Evolutionary conservation across 2,113 vertebrate species (phyloP), one percentile per base, ranked within the genome.

Genomic region (Chelonoidis abingdonii): DNA sequence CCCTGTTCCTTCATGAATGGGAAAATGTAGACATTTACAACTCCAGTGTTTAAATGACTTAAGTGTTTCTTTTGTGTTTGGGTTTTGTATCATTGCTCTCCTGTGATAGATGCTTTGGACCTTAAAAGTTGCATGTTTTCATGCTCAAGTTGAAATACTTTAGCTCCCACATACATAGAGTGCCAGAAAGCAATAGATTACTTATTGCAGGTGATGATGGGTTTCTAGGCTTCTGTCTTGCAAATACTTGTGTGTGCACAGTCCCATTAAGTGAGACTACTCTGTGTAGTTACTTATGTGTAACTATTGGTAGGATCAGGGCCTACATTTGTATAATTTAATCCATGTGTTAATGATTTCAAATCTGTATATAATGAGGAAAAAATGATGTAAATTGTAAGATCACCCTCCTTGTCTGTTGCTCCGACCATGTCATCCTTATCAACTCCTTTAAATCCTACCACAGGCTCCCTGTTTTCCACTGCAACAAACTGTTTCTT

Each of bases 31-130:
- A 90, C 24, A 69, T 84, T 86, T 72, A 78, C 88, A 53, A 56
- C 17, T 19, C 53, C 38, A 14, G 31, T 78, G 13, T 79, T 87
- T 38, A 6, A 54, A 50, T 81, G 47, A 79, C 29, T 54, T 25
- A 76, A 80, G 35, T 35, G 41, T 89, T 94, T 90, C 90, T 92
- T 95, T 90, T 90, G 11, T 38, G 80, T 17, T 19, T 86, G 17
- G 56, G 94, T 86, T 76, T 38, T 57, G 0, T 94, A 41, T 83
- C 4, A 5, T 29, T 84, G 41, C 0, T 0, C 86, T 75, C 54
- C 12, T 80, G 5, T 80, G 11, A 75, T 3, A 0, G 14, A 14
- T 29, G 25, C 21, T 80, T 84, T 80, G 6, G 69, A 83, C 75
- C 41, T 78, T 47, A 78, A 47, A 78, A 25, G 38, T 47, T 47